Base-by-base conservation (phyloP, 1,140 invertebrate genomes). In the Drosophila nannoptera region DNA sequence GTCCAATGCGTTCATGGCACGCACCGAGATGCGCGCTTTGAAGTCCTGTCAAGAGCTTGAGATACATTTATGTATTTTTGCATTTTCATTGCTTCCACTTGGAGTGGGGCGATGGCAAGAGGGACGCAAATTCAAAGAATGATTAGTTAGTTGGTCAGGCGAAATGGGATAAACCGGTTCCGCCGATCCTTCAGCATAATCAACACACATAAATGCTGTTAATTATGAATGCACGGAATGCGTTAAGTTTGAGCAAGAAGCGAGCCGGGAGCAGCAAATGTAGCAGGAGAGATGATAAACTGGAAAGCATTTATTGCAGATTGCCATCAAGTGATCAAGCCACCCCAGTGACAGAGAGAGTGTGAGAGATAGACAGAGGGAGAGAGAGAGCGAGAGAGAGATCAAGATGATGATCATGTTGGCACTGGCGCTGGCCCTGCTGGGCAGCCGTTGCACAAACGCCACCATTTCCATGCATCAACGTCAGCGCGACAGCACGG, bases 31-130 rank as follows among this genome's bases (percentile, higher is more conserved):
- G 80, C 80, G 80, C 80, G 80, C 80, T 83, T 83, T 83, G 80
- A 83, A 83, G 80, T 83, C 80, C 80, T 83, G 80, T 83, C 80
- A 83, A 83, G 80, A 81, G 84, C 81, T 83, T 84, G 81, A 83
- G 78, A 84, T 84, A 84, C 78, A 83, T 83, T 84, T 83, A 84
- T 83, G 80, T 83, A 76, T 83, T 83, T 83, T 83, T 83, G 80
- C 80, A 83, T 80, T 83, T 83, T 83, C 80, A 84, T 83, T 83
- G 80, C 80, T 63, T 64, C 48, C 53, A 61, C 52, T 61, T 43
- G 31, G 67, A 38, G 12, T 7, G 32, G 31, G 33, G 4, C 40
- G 40, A 43, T 14, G 73, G 40, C 49, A 35, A 54, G 60, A 33
- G 50, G 56, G 46, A 73, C 66, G 56, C 67, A 71, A 78, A 77